These are phyloP conservation scores for Girardinus metallicus DNA, from an alignment of 2,797 vertebrate genomes.

Conservation along the genomic window DNA sequence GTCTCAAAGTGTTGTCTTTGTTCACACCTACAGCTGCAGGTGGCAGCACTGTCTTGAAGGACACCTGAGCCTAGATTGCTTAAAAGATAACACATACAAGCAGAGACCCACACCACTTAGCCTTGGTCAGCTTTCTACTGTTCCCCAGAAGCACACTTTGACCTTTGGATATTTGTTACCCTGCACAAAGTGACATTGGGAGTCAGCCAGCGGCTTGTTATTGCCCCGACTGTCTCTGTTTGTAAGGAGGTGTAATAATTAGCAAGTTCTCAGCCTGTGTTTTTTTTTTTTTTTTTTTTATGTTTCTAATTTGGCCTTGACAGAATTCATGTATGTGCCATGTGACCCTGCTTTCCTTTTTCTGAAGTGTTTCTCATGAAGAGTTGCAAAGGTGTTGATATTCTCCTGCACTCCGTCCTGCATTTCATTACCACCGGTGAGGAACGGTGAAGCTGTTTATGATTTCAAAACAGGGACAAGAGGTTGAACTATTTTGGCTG, in stretches of 20 bases:
- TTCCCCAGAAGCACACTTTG: conserved; percentile 77
- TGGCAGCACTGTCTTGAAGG: conserved; percentile 91
- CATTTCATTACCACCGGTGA: conserved; percentile 78
- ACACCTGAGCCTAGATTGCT: conserved; percentile 67
- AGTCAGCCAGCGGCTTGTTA: conserved; percentile 66
- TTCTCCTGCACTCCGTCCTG: conserved; percentile 72
- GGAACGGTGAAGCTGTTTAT: conserved; percentile 70
- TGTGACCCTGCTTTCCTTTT: conserved; percentile 75
- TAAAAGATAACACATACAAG: conserved; percentile 61
- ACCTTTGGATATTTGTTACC: conserved; percentile 88
- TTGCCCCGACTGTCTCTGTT: conserved; percentile 70
- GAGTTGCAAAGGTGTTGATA: conserved; percentile 45
- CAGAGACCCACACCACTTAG: conserved; percentile 67
- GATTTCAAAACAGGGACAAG: conserved; percentile 77
- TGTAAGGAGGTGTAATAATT: conserved; percentile 84
- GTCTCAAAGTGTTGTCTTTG: conserved; percentile 53
- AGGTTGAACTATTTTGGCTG: conserved; percentile 80
- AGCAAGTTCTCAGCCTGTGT: conserved; percentile 76
- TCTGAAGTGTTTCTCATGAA: conserved; percentile 62
- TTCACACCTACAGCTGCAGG: conserved; percentile 85
- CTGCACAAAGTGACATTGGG: conserved; percentile 83
- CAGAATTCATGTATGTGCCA: conserved; percentile 76
- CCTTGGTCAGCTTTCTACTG: conserved; percentile 65
- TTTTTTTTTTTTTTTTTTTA: conserved; percentile 62
- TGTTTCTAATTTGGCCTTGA: conserved; percentile 78